Conservation (phyloP, 2,888 invertebrate genomes). For the Temnothorax unifasciatus region DNA sequence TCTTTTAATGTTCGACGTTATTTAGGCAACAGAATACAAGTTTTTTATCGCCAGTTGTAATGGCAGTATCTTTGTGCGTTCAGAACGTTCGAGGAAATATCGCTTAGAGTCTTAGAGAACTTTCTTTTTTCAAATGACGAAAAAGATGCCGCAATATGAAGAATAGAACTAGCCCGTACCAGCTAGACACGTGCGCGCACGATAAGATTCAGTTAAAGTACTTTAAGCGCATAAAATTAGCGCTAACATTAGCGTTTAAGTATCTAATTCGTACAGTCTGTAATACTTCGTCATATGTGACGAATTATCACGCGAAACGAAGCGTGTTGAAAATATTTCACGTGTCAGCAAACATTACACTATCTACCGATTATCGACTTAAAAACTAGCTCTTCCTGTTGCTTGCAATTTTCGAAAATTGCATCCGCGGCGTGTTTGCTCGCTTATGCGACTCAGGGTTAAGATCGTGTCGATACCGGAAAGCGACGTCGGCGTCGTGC, state of each 20-base stretch:
- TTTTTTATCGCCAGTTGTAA: not conserved
- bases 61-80: not conserved
- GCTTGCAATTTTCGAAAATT: constrained; percentile 10
- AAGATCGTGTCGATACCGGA: constrained; percentile 53
- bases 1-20: not conserved
- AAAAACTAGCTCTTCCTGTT: constrained; percentile 25
- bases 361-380: not conserved
- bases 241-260: not conserved
- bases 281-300: not conserved
- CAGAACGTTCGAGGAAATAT: not conserved
- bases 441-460: constrained; percentile 19
- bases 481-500: constrained; percentile 37
- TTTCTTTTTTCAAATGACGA: not conserved
- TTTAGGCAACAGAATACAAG: not conserved
- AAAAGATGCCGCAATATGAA: not conserved
- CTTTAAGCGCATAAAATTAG: not conserved
- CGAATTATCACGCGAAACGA: not conserved
- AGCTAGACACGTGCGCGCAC: not conserved
- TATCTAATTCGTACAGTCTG: not conserved
- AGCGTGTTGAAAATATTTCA: not conserved
- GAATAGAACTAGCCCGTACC: not conserved
- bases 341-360: not conserved
- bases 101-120: not conserved
- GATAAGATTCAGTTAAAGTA: constrained; percentile 14
- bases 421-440: not conserved